phyloP scores from a whole-genome alignment of 2,797 vertebrate species.

The Acanthiza pusilla region DNA sequence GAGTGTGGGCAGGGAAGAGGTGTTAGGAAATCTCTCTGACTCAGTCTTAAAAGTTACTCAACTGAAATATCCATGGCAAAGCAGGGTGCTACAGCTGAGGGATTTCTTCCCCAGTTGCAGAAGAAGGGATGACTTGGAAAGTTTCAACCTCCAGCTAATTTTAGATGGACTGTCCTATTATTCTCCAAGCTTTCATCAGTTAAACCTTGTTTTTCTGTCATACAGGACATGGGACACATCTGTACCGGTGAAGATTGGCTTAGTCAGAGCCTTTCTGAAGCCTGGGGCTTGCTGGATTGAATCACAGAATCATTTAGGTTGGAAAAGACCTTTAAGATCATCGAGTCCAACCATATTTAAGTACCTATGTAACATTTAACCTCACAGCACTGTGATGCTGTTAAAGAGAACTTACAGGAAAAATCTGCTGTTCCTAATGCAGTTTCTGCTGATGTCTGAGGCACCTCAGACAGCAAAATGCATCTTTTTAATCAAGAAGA shows the following conservation, averaged over 20 bases:
- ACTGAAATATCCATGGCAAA: background rate
- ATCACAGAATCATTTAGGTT: background rate
- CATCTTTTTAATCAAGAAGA: background rate
- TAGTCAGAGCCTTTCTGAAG: background rate
- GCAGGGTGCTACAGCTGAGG: background rate
- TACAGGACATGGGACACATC: background rate
- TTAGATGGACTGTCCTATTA: background rate
- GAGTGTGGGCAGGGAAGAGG: background rate
- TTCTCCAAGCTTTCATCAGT: background rate
- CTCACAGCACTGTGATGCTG: background rate
- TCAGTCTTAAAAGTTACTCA: constrained; percentile 16
- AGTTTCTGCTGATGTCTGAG: background rate
- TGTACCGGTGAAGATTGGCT: background rate
- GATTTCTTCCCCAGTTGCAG: background rate
- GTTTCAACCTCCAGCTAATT: background rate
- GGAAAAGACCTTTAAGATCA: background rate
- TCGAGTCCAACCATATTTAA: background rate
- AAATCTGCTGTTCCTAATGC: background rate
- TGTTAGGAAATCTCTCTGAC: constrained; percentile 47
- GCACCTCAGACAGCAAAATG: background rate
- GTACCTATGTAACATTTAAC: background rate
- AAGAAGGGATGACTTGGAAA: background rate
- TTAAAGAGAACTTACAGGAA: background rate
- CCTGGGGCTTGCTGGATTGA: background rate
- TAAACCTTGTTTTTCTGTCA: background rate